Evolutionary conservation across 2,797 vertebrate species (phyloP).

Genomic region (Meda fulgida): DNA sequence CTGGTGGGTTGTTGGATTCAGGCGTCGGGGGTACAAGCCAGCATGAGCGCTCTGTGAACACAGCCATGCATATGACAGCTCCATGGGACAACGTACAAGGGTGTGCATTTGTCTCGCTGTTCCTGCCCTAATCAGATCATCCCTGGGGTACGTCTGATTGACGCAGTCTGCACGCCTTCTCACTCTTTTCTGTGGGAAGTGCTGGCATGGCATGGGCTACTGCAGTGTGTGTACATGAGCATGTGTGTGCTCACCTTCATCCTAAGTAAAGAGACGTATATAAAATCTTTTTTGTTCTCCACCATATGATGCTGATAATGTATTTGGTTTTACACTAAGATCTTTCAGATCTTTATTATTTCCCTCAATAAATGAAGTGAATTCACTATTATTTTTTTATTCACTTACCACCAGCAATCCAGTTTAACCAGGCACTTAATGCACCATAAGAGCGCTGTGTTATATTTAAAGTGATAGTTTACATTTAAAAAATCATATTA

Average conservation of each 20-base stretch:
- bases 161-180: constrained; percentile 40
- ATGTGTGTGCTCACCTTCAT: not conserved
- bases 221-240: not conserved
- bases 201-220: constrained; percentile 20
- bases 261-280: not conserved
- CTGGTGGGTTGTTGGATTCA: constrained; percentile 55
- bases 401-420: not conserved
- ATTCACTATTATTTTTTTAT: not conserved
- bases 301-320: not conserved
- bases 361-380: too few species aligned
- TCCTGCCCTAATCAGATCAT: constrained; percentile 57
- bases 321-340: constrained; percentile 9
- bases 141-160: constrained; percentile 53
- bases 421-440: not conserved
- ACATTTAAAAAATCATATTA: not conserved
- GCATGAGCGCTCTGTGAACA: constrained; percentile 48
- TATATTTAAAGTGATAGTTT: not conserved
- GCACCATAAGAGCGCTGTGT: too few species aligned
- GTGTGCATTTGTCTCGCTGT: constrained; percentile 55
- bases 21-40: constrained; percentile 42
- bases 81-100: constrained; percentile 56
- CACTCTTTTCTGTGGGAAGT: constrained; percentile 31
- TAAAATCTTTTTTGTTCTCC: not conserved
- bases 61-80: constrained; percentile 60
- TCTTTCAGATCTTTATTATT: not conserved